phyloP scores from a whole-genome alignment of 2,113 vertebrate species.

The Bubo blakistoni region DNA sequence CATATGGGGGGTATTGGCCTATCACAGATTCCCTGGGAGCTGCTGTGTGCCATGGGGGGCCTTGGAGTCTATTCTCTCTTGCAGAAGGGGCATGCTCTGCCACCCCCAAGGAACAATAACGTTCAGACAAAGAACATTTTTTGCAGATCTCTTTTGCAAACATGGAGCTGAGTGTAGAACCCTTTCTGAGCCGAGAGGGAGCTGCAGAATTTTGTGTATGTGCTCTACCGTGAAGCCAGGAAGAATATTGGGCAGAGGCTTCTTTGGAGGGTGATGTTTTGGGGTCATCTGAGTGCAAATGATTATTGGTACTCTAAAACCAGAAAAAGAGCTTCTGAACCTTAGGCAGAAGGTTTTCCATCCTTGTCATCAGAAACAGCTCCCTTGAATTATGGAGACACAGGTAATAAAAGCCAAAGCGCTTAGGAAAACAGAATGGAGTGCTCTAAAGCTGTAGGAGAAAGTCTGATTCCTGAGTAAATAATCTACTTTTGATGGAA shows the following conservation, averaged over 20 bases:
- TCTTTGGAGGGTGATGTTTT: neutral
- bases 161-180: neutral
- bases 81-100: conserved; percentile 58
- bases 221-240: neutral
- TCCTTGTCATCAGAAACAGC: neutral
- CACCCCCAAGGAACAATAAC: conserved; percentile 58
- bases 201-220: neutral
- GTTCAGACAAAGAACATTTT: conserved; percentile 64
- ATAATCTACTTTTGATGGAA: neutral
- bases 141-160: conserved; percentile 55
- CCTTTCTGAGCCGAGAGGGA: conserved; percentile 29
- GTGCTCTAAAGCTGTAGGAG: neutral
- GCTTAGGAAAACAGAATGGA: neutral
- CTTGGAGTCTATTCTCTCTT: conserved; percentile 56
- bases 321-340: neutral
- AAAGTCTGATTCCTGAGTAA: neutral
- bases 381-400: neutral
- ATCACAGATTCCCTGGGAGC: conserved; percentile 56
- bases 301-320: neutral
- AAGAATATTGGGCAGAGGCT: neutral
- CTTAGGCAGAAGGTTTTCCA: neutral
- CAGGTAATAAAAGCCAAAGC: neutral
- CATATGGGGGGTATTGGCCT: conserved; percentile 57
- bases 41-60: conserved; percentile 54
- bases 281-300: neutral